phyloP scores from a whole-genome alignment of 2,888 invertebrate genomes.

The Rhodophaea formosa region DNA sequence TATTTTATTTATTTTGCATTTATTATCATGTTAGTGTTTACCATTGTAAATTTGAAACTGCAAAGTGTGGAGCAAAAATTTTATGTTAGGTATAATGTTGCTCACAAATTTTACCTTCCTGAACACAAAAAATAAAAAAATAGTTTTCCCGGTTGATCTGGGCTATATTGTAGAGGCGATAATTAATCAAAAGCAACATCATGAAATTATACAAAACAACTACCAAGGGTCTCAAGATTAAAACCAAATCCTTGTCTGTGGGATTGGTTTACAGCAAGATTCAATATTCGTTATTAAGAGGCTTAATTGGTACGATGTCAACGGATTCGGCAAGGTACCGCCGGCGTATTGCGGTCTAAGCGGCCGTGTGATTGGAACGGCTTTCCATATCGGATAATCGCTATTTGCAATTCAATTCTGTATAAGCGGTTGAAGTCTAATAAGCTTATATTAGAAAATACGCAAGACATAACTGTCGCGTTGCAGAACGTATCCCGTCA shows the following conservation, averaged over 20 bases:
- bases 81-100: no score
- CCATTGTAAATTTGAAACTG: no score
- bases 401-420: slow-evolving; percentile 62
- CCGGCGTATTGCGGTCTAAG: slow-evolving; percentile 50
- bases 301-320: slow-evolving; percentile 57
- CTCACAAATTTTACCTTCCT: no score
- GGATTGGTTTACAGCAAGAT: slow-evolving; percentile 40
- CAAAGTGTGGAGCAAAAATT: no score
- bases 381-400: slow-evolving; percentile 48
- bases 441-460: slow-evolving; percentile 27
- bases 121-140: no score
- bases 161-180: not conserved
- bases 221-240: slow-evolving; percentile 6
- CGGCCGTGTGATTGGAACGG: slow-evolving; percentile 57
- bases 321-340: slow-evolving; percentile 41
- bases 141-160: no score
- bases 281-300: slow-evolving; percentile 44
- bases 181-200: not conserved
- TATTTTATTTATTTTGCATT: no score
- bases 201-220: not conserved
- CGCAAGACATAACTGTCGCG: not conserved
- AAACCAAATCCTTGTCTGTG: slow-evolving; percentile 23
- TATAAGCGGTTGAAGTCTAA: slow-evolving; percentile 30
- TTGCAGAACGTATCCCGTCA: not conserved
- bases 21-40: no score